Conservation (phyloP, 2,113 vertebrate species). For the Coptodon bakossiorum region DNA sequence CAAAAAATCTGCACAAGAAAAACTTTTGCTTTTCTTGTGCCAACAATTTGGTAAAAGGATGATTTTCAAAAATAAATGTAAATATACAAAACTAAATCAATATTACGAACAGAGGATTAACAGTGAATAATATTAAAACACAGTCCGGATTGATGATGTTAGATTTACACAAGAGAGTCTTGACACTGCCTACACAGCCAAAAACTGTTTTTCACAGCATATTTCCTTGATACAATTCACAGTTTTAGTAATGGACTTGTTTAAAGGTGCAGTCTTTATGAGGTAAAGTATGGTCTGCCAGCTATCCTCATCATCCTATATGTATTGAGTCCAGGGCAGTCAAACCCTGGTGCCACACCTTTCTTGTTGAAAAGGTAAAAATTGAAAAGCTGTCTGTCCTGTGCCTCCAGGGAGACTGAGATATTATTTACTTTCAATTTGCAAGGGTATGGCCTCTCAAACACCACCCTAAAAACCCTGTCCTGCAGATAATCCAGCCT, state of each 20-base stretch:
- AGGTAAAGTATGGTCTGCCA: conserved; percentile 72
- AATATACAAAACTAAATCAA: neutral
- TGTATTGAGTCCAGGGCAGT: conserved; percentile 86
- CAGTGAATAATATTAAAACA: neutral
- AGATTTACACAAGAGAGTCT: neutral
- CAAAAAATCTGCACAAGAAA: neutral
- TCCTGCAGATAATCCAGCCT: conserved; percentile 81
- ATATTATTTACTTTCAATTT: conserved; percentile 75
- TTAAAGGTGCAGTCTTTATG: neutral
- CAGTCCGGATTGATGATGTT: neutral
- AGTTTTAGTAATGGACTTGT: neutral
- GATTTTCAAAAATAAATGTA: neutral
- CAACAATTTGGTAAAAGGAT: neutral
- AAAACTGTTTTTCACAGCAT: neutral
- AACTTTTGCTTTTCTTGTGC: neutral
- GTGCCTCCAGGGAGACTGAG: conserved; percentile 83
- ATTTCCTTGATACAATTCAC: neutral
- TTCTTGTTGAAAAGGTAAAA: conserved; percentile 78
- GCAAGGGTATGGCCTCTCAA: conserved; percentile 85
- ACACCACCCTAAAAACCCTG: conserved; percentile 82
- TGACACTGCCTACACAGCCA: neutral
- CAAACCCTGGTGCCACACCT: conserved; percentile 83
- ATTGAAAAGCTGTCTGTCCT: conserved; percentile 85
- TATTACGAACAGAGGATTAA: neutral
- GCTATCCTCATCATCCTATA: conserved; percentile 79